Percentiles rank a stretch among this genome's conserved stretches.
These are phyloP conservation scores for Lucilia cuprina DNA, from an alignment of 1,140 invertebrate species.

Conservation along the genomic window DNA sequence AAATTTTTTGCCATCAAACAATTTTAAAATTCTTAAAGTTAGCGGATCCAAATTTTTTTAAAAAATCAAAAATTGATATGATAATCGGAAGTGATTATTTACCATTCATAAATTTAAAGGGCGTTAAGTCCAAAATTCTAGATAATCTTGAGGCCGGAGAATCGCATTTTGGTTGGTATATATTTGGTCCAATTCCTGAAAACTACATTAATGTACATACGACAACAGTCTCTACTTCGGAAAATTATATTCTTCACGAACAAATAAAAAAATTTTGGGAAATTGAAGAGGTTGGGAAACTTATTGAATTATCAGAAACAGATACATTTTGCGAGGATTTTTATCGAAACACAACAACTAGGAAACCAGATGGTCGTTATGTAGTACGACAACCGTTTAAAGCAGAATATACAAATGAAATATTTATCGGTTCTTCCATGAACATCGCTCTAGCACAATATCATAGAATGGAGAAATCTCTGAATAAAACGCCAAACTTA, in stretches of 20 bases:
- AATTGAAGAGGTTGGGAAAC: background rate
- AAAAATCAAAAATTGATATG: background rate
- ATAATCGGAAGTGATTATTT: background rate
- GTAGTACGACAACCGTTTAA: background rate
- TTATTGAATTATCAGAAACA: background rate
- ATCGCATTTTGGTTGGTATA: background rate
- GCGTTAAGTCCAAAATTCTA: too few relatives aligned
- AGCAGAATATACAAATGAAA: background rate
- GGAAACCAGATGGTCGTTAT: background rate
- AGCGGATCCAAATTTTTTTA: background rate
- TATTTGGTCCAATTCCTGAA: background rate
- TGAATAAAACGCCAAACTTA: background rate
- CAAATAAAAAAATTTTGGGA: background rate
- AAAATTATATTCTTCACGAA: background rate
- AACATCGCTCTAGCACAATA: background rate
- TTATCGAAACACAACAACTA: background rate
- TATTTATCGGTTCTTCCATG: background rate
- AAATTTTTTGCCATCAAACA: background rate
- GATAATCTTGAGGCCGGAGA: too few relatives aligned
- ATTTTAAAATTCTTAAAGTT: background rate
- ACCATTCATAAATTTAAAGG: background rate
- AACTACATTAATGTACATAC: background rate
- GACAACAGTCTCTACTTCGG: background rate
- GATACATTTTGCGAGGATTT: background rate
- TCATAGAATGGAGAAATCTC: background rate